Evolutionary conservation across 64 coral and sea anemone genomes (phyloP).

Genomic region (Actinia tenebrosa): DNA sequence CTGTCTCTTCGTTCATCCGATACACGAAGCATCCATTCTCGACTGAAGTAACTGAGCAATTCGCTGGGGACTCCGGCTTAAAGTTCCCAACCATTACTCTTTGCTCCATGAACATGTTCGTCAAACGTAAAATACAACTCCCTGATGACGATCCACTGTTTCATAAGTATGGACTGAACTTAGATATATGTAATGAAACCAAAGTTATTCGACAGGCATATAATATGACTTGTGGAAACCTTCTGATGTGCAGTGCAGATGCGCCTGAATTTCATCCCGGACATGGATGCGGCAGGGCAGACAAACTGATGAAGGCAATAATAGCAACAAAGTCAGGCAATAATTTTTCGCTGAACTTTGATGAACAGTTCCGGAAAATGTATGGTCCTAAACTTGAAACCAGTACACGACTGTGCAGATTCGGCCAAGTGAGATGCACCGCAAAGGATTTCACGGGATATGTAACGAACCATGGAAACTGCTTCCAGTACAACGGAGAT

Average conservation of each 20-base stretch:
- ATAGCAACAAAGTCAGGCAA: background rate
- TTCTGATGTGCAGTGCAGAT: slow-evolving; percentile 27
- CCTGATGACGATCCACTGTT: slow-evolving; percentile 6
- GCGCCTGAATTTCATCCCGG: background rate
- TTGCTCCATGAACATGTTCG: slow-evolving; percentile 35
- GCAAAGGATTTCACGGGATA: slow-evolving; percentile 24
- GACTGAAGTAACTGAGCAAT: slow-evolving; percentile 50
- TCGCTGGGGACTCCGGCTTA: slow-evolving; percentile 22
- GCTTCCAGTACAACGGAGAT: slow-evolving; percentile 42
- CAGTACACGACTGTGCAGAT: slow-evolving; percentile 23
- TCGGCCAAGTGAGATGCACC: slow-evolving; percentile 6
- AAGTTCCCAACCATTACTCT: slow-evolving; percentile 36
- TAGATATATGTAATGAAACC: slow-evolving; percentile 32
- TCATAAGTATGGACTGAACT: slow-evolving; percentile 22
- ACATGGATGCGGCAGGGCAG: background rate
- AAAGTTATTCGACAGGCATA: background rate
- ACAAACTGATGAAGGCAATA: background rate
- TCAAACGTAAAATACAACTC: slow-evolving; percentile 49
- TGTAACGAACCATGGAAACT: slow-evolving; percentile 24
- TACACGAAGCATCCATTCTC: slow-evolving; percentile 23
- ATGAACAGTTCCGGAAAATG: slow-evolving; percentile 11
- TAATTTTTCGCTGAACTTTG: slow-evolving; percentile 21
- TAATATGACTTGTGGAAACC: slow-evolving; percentile 47
- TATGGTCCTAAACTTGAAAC: slow-evolving; percentile 36
- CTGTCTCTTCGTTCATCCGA: slow-evolving; percentile 15